Conservation (phyloP, 1,140 invertebrate species). For the Saccostrea glomerata region DNA sequence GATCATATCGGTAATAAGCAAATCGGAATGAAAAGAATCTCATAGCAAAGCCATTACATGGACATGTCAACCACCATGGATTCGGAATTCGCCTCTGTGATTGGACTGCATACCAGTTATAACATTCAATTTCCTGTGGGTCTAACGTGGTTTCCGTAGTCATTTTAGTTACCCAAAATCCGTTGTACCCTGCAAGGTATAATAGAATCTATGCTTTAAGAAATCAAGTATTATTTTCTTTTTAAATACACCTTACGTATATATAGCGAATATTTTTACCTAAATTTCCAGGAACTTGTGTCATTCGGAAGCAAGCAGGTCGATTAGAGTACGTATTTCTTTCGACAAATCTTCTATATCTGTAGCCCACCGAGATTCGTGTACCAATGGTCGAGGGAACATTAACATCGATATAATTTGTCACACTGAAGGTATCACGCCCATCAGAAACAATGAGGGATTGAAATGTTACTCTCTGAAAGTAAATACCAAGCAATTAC, state of each 20-base stretch:
- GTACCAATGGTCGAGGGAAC: background rate
- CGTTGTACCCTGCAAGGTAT: background rate
- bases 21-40: background rate
- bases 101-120: background rate
- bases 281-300: background rate
- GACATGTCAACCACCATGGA: background rate
- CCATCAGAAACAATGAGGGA: background rate
- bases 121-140: background rate
- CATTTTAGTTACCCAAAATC: background rate
- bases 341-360: background rate
- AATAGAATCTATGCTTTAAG: too few relatives aligned
- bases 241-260: background rate
- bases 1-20: background rate
- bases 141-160: background rate
- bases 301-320: background rate
- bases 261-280: background rate
- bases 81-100: background rate
- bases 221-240: background rate
- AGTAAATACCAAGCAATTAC: background rate
- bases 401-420: background rate
- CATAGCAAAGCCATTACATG: background rate
- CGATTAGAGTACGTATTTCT: background rate
- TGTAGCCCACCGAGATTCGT: background rate
- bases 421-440: background rate
- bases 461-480: slow-evolving; percentile 1